phyloP scores from a whole-genome alignment of 1,140 invertebrate genomes.

The Listronotus bonariensis region DNA sequence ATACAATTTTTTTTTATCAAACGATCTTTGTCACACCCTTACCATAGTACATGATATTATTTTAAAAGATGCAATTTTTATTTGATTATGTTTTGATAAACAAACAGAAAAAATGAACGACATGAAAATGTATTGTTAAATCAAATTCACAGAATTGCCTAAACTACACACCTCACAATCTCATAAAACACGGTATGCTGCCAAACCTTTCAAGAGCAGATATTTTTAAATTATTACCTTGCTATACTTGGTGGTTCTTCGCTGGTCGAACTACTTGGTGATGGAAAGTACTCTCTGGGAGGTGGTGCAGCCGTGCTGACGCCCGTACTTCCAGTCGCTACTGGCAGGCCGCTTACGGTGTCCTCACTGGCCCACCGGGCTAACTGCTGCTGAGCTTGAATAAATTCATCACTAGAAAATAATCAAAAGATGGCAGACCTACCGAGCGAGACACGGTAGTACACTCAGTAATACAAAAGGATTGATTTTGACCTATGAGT shows the following conservation, averaged over 20 bases:
- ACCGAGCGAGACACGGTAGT: slow-evolving; percentile 41
- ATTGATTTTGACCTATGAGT: no score
- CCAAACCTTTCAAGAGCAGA: no score
- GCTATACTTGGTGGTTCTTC: slow-evolving; percentile 56
- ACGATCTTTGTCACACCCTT: background rate
- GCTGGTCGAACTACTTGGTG: slow-evolving; percentile 53
- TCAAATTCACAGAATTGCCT: no score
- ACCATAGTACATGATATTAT: no score
- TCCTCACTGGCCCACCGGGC: slow-evolving; percentile 90
- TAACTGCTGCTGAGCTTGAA: slow-evolving; percentile 91
- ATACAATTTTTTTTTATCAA: no score
- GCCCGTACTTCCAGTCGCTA: slow-evolving; percentile 51
- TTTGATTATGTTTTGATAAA: no score
- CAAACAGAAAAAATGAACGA: no score
- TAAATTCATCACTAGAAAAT: slow-evolving; percentile 92
- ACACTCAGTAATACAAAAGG: slow-evolving; percentile 7
- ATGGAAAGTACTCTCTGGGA: slow-evolving; percentile 60
- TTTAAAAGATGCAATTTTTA: no score
- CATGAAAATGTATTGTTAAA: no score
- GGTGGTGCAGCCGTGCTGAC: slow-evolving; percentile 49
- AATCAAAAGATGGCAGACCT: slow-evolving; percentile 59
- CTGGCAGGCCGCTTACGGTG: slow-evolving; percentile 61
- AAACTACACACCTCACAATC: no score
- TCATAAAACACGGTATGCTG: no score
- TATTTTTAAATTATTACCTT: slow-evolving; percentile 13